phyloP scores from a whole-genome alignment of 2,113 vertebrate genomes.

The Catagonus wagneri region DNA sequence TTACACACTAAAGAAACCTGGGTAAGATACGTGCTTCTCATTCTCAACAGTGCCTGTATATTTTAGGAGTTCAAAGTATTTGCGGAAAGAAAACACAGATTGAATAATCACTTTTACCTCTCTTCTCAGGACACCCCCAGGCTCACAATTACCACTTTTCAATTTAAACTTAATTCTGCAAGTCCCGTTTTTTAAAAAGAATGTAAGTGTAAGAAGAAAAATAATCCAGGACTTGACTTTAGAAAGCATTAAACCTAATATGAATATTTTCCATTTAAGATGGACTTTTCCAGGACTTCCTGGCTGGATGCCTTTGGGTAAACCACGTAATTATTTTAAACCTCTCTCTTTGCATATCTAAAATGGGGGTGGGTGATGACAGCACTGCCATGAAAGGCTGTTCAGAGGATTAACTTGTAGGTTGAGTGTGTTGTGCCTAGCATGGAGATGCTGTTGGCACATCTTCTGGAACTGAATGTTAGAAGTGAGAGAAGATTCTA shows the following conservation, averaged over 20 bases:
- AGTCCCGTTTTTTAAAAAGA: not conserved
- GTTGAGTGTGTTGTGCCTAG: too few relatives aligned
- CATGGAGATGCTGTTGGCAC: not conserved
- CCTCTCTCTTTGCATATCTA: not conserved
- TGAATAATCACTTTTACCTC: not conserved
- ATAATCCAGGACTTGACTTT: constrained; percentile 30
- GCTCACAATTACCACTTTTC: not conserved
- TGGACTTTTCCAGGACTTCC: not conserved
- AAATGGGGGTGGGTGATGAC: not conserved
- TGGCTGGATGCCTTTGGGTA: not conserved
- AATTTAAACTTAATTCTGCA: not conserved
- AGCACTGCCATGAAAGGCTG: not conserved
- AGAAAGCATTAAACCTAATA: not conserved
- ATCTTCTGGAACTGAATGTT: not conserved
- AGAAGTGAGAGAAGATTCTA: not conserved
- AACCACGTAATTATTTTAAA: not conserved
- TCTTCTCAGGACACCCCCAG: not conserved
- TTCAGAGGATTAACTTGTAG: not conserved
- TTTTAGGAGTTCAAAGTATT: not conserved
- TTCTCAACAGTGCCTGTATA: not conserved
- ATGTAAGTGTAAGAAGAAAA: not conserved
- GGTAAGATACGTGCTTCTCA: not conserved
- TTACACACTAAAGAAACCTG: not conserved
- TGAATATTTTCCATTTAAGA: not conserved
- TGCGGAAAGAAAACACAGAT: not conserved